phyloP scores from a whole-genome alignment of 2,888 invertebrate genomes.

The Anticlea derivata region DNA sequence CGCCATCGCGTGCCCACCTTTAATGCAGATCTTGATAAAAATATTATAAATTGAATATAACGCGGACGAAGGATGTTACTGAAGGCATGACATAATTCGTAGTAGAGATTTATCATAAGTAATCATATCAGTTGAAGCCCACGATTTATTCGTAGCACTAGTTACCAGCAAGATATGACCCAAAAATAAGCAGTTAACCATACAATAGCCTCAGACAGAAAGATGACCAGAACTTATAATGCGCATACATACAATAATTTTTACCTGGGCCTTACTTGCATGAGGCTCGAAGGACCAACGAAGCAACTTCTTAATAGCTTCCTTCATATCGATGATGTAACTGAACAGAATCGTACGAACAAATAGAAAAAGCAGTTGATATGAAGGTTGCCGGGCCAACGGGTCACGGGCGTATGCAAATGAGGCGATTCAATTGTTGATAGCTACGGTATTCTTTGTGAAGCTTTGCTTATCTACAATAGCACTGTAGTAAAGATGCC shows the following conservation, averaged over 20 bases:
- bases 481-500: conserved; percentile 4
- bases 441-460: conserved; percentile 36
- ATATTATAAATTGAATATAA: conserved; percentile 12
- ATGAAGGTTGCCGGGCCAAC: conserved; percentile 59
- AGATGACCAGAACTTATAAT: no score
- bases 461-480: conserved; percentile 11
- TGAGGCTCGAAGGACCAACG: conserved; percentile 9
- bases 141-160: no score
- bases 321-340: conserved; percentile 35
- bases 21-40: conserved; percentile 19
- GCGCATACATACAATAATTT: no score
- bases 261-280: neutral
- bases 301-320: neutral
- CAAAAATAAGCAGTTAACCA: no score
- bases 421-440: conserved; percentile 65
- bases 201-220: no score
- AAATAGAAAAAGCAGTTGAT: conserved; percentile 49
- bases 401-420: conserved; percentile 77
- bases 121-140: no score
- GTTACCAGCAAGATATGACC: no score
- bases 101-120: no score
- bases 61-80: neutral
- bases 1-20: conserved; percentile 57
- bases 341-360: conserved; percentile 32
- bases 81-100: neutral